Conservation (phyloP, 1,140 invertebrate species). For the Drosophila nigromelanica region DNA sequence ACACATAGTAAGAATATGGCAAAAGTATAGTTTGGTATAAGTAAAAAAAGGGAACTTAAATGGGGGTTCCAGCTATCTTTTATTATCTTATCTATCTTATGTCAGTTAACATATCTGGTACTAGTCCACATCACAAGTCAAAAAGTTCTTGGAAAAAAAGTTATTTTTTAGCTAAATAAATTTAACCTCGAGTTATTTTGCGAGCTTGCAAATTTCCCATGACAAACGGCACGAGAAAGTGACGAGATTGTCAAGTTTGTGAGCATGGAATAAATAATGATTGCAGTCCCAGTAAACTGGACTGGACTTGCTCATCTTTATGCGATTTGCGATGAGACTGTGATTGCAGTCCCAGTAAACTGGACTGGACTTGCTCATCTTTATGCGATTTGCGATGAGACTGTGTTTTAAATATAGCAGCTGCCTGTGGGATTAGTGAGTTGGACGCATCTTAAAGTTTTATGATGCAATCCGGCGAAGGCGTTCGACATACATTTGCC, state of each 20-base stretch:
- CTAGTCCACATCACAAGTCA: too few relatives aligned
- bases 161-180: too few relatives aligned
- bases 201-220: background rate
- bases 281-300: background rate
- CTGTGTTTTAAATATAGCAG: slow-evolving; percentile 36
- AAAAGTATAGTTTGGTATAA: too few relatives aligned
- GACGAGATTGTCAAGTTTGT: background rate
- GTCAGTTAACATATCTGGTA: too few relatives aligned
- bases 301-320: background rate
- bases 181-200: too few relatives aligned
- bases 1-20: too few relatives aligned
- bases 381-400: slow-evolving; percentile 5
- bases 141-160: too few relatives aligned
- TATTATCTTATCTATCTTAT: too few relatives aligned
- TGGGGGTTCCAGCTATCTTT: too few relatives aligned
- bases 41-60: too few relatives aligned
- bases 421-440: slow-evolving; percentile 12
- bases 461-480: slow-evolving; percentile 53
- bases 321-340: slow-evolving; percentile 7
- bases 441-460: slow-evolving; percentile 38
- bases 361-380: background rate
- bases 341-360: background rate
- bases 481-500: slow-evolving; percentile 8
- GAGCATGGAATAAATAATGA: background rate
- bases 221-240: background rate